Evolutionary conservation across 30 jellyfish, hydroid and myxozoan genomes (phyloP).

Genomic region (Cassiopea xamachana): DNA sequence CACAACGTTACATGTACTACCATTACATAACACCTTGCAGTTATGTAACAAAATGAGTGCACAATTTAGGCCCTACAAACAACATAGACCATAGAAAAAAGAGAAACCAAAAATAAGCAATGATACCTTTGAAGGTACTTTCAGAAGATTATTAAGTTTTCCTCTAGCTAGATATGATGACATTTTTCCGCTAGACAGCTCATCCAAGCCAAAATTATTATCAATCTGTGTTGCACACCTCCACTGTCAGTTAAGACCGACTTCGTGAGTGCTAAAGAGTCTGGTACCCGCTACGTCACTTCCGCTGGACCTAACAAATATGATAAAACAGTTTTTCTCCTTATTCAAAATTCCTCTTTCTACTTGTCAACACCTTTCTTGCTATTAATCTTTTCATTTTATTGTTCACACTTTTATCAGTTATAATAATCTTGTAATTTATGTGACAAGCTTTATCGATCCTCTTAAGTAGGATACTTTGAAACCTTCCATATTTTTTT

Average conservation of each 20-base stretch:
- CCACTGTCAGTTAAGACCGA: neutral
- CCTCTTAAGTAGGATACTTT: no score
- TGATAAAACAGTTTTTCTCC: no score
- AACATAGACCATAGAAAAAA: neutral
- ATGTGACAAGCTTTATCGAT: no score
- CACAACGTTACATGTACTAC: neutral
- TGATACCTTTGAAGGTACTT: neutral
- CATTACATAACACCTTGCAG: neutral
- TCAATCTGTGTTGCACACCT: neutral
- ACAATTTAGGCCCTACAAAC: neutral
- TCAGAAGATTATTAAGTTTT: neutral
- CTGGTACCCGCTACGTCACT: constrained; percentile 3
- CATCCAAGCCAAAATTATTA: neutral
- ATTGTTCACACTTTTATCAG: no score
- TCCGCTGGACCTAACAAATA: no score
- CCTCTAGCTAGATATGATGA: constrained; percentile 27
- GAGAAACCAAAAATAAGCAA: neutral
- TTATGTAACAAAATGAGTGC: neutral
- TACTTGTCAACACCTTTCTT: no score
- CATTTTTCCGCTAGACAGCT: neutral
- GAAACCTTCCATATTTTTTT: no score
- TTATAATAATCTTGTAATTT: no score
- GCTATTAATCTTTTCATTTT: no score
- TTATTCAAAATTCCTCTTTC: no score
- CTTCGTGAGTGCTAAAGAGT: no score